phyloP scores from a whole-genome alignment of 2,113 vertebrate species.

The Paradisaea rubra region DNA sequence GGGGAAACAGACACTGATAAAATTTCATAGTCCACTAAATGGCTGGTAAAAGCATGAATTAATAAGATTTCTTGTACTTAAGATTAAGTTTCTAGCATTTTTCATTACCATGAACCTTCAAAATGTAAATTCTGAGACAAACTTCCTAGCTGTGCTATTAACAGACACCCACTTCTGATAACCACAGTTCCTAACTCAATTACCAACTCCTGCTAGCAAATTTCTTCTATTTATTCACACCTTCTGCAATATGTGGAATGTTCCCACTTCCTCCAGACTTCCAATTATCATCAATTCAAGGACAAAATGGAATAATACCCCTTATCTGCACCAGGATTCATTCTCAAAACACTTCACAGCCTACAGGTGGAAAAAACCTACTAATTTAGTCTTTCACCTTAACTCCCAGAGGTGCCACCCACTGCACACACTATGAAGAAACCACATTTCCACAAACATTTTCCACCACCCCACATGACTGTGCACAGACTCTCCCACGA shows the following conservation, averaged over 20 bases:
- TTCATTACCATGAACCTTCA: background rate
- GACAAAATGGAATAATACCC: background rate
- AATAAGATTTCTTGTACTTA: background rate
- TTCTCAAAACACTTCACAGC: background rate
- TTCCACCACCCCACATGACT: background rate
- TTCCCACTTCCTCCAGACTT: background rate
- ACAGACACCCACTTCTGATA: constrained; percentile 42
- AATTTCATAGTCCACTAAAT: background rate
- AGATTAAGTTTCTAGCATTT: background rate
- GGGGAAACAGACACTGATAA: background rate
- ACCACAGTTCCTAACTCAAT: background rate
- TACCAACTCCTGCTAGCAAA: constrained; percentile 5
- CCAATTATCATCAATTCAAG: background rate
- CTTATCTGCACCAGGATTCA: background rate
- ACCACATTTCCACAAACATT: background rate
- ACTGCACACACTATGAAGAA: background rate
- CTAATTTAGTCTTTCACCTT: background rate
- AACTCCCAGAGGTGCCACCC: background rate
- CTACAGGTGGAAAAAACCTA: background rate
- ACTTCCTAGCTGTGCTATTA: constrained; percentile 2
- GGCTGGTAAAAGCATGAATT: background rate
- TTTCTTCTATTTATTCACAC: constrained; percentile 41
- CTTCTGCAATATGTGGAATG: background rate
- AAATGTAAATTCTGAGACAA: background rate
- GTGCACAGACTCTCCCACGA: background rate